Base-by-base conservation (phyloP, 2,888 invertebrate species). In the Nezara viridula region DNA sequence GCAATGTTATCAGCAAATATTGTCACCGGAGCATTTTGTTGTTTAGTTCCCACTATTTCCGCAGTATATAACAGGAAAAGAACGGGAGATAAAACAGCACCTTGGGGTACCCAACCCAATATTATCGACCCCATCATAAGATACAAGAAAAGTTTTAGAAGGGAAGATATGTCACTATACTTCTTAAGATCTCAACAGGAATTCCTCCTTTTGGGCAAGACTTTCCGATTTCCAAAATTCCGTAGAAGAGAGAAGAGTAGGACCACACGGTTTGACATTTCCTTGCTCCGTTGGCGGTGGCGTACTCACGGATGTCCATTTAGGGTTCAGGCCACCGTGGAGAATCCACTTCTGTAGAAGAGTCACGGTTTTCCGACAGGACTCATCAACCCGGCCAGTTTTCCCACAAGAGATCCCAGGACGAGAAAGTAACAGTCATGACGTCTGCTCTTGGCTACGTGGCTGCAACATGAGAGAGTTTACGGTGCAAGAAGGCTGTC, bases 381-480 rank as follows among this genome's bases (percentile, higher is more conserved):
- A 21, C 66, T 73, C 66, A 73, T 73, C 66, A 73, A 37, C 66
- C 6, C 24, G 19, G 37, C 6, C 37, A 73, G 32, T 73, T 73
- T 73, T 73, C 66, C 60, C 60, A 60, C 27, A 60, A 60, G 27
- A 16, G 60, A 27, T 60, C 27, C 37, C 66, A 21, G 66, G 66
- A 37, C 7, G 16, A 73, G 66, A 73, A 73, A 73, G 66, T 37
- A 73, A 32, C 66, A 73, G 66, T 73, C 66, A 73, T 73, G 66
- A 73, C 24, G 66, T 32, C 32, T 60, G 21, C 3, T n/a, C n/a
- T 10, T n/a, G n/a, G n/a, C n/a, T 16, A 73, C 66, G 66, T 37
- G 32, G 32, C 6, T 9, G 21, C 0, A 37, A 37, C 19, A 37
- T 27, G 27, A 3, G 27, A 27, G 60, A 60, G 55, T 55, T 7